Percentiles rank a stretch among this genome's conserved stretches.
These are phyloP conservation scores for Alcis repandata DNA, from an alignment of 2,888 invertebrate genomes.

Conservation along the genomic window DNA sequence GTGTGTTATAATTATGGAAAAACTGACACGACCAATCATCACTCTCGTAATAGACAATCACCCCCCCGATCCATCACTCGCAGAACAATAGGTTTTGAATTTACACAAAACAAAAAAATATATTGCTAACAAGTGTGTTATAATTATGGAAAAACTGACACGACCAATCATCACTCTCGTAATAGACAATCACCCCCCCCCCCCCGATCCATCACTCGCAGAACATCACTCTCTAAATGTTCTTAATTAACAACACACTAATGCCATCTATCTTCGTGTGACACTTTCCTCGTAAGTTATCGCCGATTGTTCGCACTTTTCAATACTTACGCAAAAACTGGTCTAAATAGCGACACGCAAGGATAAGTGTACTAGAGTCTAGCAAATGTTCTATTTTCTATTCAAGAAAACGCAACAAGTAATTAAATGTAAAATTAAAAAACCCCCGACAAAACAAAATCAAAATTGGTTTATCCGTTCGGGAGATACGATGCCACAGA, in stretches of 20 bases:
- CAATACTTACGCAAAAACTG: conserved; percentile 12
- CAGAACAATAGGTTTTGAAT: too few species aligned
- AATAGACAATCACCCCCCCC: neutral
- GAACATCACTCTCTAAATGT: neutral
- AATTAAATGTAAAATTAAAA: too few species aligned
- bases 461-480: too few species aligned
- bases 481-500: too few species aligned
- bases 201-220: neutral
- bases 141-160: too few species aligned
- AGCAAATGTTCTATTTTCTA: too few species aligned
- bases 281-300: conserved; percentile 23
- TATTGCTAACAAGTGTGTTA: too few species aligned
- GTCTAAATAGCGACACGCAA: conserved; percentile 10
- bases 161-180: neutral
- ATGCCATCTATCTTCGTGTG: conserved; percentile 7
- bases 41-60: neutral
- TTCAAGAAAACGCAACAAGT: too few species aligned
- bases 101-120: too few species aligned
- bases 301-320: conserved; percentile 20
- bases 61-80: neutral
- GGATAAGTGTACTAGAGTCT: neutral
- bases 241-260: conserved; percentile 10
- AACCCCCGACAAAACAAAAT: too few species aligned
- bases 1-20: too few species aligned
- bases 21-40: neutral